Evolutionary conservation across 2,797 vertebrate species (phyloP).

Genomic region (Lepus oiostolus): DNA sequence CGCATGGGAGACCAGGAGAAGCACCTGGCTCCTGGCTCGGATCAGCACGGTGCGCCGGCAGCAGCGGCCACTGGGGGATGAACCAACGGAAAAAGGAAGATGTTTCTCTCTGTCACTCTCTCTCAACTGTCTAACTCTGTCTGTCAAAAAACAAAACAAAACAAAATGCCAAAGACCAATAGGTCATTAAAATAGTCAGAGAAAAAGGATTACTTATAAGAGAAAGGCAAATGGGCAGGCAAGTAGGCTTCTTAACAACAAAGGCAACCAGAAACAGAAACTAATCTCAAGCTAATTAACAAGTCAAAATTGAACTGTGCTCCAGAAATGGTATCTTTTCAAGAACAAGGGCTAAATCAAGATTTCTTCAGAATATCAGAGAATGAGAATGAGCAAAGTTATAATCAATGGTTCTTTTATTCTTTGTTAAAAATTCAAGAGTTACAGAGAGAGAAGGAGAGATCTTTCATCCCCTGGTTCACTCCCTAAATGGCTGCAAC

Average conservation of each 20-base stretch:
- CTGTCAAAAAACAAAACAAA: too few species aligned
- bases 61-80: too few species aligned
- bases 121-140: too few species aligned
- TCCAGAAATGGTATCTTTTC: neutral
- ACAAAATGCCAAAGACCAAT: neutral
- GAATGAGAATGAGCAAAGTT: neutral
- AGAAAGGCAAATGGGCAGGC: neutral
- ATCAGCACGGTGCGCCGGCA: too few species aligned
- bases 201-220: neutral
- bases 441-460: too few species aligned
- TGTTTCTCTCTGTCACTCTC: too few species aligned
- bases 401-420: neutral
- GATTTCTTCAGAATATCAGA: neutral
- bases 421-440: too few species aligned
- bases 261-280: neutral
- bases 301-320: neutral
- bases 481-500: too few species aligned
- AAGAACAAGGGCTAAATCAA: neutral
- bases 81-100: too few species aligned
- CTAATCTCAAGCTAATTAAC: neutral
- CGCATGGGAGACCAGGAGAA: too few species aligned
- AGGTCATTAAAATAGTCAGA: neutral
- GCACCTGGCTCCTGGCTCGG: too few species aligned
- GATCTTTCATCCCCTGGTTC: too few species aligned
- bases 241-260: neutral